phyloP scores from a whole-genome alignment of 2,888 invertebrate species.

The Minunthozetes semirufus region DNA sequence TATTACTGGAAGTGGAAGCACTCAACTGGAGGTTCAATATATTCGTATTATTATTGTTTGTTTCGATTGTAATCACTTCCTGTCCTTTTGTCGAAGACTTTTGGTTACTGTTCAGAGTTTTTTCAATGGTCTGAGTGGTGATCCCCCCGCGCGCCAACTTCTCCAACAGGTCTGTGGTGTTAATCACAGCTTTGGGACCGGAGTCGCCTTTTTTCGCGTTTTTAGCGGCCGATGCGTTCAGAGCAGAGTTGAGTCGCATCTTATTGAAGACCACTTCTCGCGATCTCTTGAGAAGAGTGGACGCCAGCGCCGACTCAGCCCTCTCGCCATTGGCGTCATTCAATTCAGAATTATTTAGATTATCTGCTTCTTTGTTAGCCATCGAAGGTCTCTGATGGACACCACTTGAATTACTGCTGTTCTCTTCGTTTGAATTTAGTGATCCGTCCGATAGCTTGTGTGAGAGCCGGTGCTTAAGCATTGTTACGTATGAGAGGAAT shows the following conservation, averaged over 20 bases:
- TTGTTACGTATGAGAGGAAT: conserved; percentile 38
- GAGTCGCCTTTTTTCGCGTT: neutral
- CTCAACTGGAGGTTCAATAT: neutral
- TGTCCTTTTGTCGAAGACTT: neutral
- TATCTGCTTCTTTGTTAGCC: neutral
- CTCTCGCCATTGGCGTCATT: neutral
- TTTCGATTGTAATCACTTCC: conserved; percentile 15
- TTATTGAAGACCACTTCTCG: conserved; percentile 3
- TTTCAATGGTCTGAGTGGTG: neutral
- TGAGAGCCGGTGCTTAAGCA: conserved; percentile 38
- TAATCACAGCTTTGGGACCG: neutral
- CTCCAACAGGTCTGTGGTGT: conserved; percentile 21
- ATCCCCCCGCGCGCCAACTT: conserved; percentile 26
- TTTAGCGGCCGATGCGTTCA: too few relatives aligned
- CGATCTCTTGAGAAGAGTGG: conserved; percentile 1
- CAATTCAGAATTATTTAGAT: neutral
- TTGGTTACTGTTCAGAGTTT: neutral
- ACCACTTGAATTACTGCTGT: neutral
- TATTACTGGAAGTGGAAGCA: conserved; percentile 1
- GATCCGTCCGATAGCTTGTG: conserved; percentile 33
- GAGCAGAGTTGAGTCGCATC: neutral
- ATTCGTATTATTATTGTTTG: neutral
- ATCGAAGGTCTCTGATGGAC: neutral
- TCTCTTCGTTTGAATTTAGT: neutral
- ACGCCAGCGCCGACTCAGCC: conserved; percentile 1